phyloP scores from a whole-genome alignment of 1,140 invertebrate genomes.

The Laupala kohalensis region DNA sequence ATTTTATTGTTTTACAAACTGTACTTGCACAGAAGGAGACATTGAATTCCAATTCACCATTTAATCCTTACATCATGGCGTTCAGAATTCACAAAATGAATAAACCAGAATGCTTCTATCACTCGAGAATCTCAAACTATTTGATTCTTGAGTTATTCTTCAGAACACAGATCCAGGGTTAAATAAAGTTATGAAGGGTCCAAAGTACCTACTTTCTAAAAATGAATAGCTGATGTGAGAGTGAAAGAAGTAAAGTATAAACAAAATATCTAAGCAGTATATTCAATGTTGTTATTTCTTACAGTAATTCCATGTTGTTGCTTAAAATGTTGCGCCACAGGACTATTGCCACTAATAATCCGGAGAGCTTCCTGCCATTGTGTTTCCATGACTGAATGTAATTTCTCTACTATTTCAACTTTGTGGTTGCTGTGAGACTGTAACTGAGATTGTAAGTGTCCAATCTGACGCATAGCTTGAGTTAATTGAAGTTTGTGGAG shows the following conservation, averaged over 20 bases:
- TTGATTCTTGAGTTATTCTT: too few species aligned
- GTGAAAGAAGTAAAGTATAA: background rate
- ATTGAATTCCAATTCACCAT: too few species aligned
- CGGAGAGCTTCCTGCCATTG: conserved; percentile 62
- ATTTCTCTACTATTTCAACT: conserved; percentile 51
- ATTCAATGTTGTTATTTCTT: background rate
- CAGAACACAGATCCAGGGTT: too few species aligned
- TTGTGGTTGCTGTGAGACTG: conserved; percentile 38
- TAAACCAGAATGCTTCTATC: too few species aligned
- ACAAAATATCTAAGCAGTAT: background rate
- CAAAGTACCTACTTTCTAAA: too few species aligned
- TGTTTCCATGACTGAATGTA: conserved; percentile 63
- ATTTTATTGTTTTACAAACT: too few species aligned
- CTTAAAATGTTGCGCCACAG: background rate
- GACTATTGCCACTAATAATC: conserved; percentile 39
- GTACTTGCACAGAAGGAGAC: too few species aligned
- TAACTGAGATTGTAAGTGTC: conserved; percentile 43
- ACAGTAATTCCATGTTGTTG: background rate
- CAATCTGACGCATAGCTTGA: conserved; percentile 47
- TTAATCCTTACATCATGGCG: too few species aligned
- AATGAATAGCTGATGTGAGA: too few species aligned
- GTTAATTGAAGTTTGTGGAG: conserved; percentile 49
- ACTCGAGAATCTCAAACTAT: too few species aligned
- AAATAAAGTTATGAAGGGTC: too few species aligned
- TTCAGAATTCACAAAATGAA: too few species aligned